Evolutionary conservation across 2,888 invertebrate genomes (phyloP).

Genomic region (Ferdinandea cuprea): DNA sequence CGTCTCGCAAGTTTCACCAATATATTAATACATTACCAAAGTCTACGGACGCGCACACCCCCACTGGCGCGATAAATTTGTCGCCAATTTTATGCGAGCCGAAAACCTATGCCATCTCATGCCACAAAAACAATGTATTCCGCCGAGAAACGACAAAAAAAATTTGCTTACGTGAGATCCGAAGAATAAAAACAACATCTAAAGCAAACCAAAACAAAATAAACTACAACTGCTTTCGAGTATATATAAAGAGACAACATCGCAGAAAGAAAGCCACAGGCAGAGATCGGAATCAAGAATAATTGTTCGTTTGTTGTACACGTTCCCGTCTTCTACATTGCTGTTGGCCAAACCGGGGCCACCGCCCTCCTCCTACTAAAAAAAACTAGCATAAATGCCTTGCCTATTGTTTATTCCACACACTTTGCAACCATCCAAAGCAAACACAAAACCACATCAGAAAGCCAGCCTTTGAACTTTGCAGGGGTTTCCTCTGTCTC

Average conservation of each 20-base stretch:
- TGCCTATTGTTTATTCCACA: constrained; percentile 40
- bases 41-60: neutral
- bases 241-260: constrained; percentile 25
- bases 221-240: constrained; percentile 22
- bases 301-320: neutral
- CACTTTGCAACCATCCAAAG: neutral
- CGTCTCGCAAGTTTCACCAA: neutral
- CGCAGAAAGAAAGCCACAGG: constrained; percentile 39
- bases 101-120: neutral
- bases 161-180: constrained; percentile 37
- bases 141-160: constrained; percentile 16
- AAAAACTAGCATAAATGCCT: neutral
- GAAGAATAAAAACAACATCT: constrained; percentile 16
- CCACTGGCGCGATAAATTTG: neutral
- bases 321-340: neutral
- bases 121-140: constrained; percentile 6
- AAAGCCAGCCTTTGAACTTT: constrained; percentile 68
- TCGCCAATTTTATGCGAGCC: constrained; percentile 11
- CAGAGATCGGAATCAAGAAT: constrained; percentile 21
- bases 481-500: constrained; percentile 26
- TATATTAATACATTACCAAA: neutral
- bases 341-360: constrained; percentile 6
- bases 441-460: constrained; percentile 19
- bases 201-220: constrained; percentile 43
- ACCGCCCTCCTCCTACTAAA: constrained; percentile 42